Evolutionary conservation across 2,113 vertebrate genomes (phyloP).

Genomic region (Muscicapa adusta): DNA sequence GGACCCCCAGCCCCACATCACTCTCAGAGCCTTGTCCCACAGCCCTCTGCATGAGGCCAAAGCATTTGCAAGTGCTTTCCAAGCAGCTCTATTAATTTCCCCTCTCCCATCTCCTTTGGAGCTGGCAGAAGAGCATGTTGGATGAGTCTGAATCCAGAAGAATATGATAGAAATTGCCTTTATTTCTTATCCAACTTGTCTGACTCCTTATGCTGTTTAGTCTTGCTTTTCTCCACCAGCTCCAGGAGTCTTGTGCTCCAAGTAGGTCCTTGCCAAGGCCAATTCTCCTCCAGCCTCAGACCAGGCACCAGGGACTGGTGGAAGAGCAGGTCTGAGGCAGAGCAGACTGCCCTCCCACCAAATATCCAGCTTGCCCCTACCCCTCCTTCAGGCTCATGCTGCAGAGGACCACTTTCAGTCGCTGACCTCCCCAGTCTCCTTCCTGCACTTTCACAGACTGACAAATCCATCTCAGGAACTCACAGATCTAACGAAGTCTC

Average conservation of each 20-base stretch:
- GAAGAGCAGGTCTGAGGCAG: not conserved
- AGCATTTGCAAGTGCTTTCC: not conserved
- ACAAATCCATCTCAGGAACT: not conserved
- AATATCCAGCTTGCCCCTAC: not conserved
- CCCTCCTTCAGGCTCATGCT: not conserved
- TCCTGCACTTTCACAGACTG: fast-evolving
- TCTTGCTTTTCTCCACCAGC: not conserved
- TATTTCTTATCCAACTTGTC: not conserved
- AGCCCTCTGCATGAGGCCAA: not conserved
- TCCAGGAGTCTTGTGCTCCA: not conserved
- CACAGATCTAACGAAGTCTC: not conserved
- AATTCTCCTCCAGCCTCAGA: not conserved
- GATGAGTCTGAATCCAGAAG: not conserved
- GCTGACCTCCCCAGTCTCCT: not conserved
- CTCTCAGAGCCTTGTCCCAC: not conserved
- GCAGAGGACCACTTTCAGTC: not conserved
- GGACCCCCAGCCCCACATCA: fast-evolving
- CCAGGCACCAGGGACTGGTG: not conserved
- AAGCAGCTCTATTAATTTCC: not conserved
- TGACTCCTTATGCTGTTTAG: not conserved
- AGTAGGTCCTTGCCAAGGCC: not conserved
- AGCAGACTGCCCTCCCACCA: not conserved
- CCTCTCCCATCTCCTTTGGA: not conserved
- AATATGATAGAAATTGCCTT: not conserved
- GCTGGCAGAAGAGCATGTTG: not conserved